Conservation (phyloP, 2,113 vertebrate genomes). For the Anolis carolinensis region DNA sequence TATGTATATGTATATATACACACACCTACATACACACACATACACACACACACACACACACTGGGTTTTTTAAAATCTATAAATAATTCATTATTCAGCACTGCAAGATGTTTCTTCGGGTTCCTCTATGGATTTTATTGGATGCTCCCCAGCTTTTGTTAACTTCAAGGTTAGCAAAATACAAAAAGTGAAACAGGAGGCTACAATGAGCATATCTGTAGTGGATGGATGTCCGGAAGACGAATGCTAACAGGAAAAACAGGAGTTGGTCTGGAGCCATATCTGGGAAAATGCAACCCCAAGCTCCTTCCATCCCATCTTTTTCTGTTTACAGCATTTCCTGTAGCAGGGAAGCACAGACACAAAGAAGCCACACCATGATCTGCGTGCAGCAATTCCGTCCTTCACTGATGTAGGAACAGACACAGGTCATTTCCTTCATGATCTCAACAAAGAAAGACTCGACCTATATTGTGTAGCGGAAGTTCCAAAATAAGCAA, state of each 20-base stretch:
- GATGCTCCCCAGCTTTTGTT: neutral
- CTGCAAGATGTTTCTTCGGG: too few species aligned
- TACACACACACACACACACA: too few species aligned
- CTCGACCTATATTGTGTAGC: rapidly evolving
- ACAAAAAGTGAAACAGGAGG: neutral
- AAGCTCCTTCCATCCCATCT: conserved; percentile 54
- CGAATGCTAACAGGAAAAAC: conserved; percentile 71
- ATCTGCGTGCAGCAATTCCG: rapidly evolving
- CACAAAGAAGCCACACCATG: neutral
- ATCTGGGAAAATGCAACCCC: conserved; percentile 46
- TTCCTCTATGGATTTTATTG: too few species aligned
- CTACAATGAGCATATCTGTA: conserved; percentile 46
- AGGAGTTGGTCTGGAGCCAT: conserved; percentile 51
- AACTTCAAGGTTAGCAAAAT: conserved; percentile 21
- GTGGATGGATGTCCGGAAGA: conserved; percentile 70
- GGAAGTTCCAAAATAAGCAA: neutral
- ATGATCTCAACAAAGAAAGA: neutral
- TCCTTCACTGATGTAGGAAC: rapidly evolving
- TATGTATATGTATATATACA: too few species aligned
- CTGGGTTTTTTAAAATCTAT: too few species aligned
- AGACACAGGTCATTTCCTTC: neutral
- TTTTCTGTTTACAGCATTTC: conserved; percentile 60
- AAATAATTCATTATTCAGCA: too few species aligned
- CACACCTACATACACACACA: too few species aligned
- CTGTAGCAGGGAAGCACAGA: conserved; percentile 34